phyloP scores from a whole-genome alignment of 30 jellyfish, hydroid and myxozoan species.

The Haliclystus octoradiatus region DNA sequence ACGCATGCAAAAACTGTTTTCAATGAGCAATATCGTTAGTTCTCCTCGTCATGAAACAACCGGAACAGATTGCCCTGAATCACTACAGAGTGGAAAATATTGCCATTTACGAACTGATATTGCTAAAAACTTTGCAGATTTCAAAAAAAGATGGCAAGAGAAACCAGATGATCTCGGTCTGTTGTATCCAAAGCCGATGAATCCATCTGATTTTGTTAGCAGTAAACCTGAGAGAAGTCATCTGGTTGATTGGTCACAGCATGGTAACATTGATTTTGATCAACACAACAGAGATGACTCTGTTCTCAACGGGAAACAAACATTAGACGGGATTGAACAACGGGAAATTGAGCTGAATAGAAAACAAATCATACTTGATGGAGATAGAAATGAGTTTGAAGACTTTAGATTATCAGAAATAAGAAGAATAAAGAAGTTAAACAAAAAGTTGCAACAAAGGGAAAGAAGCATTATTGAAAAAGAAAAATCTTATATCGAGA shows the following conservation, averaged over 20 bases:
- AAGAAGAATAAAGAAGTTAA: too few relatives aligned
- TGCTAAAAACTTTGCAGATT: neutral
- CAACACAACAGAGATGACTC: constrained; percentile 19
- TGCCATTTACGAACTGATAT: neutral
- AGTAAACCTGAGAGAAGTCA: neutral
- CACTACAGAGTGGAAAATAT: neutral
- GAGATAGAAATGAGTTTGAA: neutral
- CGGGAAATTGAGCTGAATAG: too few relatives aligned
- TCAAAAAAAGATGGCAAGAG: constrained; percentile 6
- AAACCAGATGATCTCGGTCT: neutral
- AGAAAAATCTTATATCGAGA: neutral
- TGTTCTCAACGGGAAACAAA: too few relatives aligned
- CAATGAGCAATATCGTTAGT: constrained; percentile 46
- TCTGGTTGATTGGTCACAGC: neutral
- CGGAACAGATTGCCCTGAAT: neutral
- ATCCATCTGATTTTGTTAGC: neutral
- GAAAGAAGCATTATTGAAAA: neutral
- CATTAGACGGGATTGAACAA: too few relatives aligned
- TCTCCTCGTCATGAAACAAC: neutral
- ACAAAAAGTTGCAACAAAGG: neutral
- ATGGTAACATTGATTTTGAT: constrained; percentile 1
- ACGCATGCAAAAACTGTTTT: constrained; percentile 15
- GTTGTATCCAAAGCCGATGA: neutral
- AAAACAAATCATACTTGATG: too few relatives aligned
- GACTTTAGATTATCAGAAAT: neutral